A percentile compares a stretch with the other conserved stretches of the same genome.
These are phyloP conservation scores for Fulica atra DNA, from an alignment of 2,113 vertebrate genomes.

Conservation along the genomic window DNA sequence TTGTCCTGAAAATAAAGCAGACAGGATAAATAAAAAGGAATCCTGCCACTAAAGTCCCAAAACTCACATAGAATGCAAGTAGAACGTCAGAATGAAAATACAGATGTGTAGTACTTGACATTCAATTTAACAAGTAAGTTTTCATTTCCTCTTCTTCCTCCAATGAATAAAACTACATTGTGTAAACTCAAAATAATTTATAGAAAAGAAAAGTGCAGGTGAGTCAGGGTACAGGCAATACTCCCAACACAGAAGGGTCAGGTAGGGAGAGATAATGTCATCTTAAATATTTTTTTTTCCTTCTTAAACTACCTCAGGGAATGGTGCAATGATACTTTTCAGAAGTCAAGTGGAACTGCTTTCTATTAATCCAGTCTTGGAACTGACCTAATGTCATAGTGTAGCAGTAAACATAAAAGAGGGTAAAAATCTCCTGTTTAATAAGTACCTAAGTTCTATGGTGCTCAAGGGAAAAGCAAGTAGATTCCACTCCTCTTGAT, in stretches of 20 bases:
- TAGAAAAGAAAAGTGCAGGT: background rate
- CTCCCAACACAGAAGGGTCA: background rate
- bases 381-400: background rate
- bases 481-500: background rate
- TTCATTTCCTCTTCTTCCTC: background rate
- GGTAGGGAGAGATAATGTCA: background rate
- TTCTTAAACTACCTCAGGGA: background rate
- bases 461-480: background rate
- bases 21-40: background rate
- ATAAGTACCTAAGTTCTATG: background rate
- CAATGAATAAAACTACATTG: background rate
- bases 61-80: background rate
- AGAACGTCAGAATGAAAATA: background rate
- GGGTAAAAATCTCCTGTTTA: background rate
- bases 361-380: background rate
- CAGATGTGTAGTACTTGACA: fast-evolving
- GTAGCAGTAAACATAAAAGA: background rate
- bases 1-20: background rate
- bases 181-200: background rate
- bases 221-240: background rate
- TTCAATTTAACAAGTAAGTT: background rate
- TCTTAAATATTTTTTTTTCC: background rate
- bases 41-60: background rate
- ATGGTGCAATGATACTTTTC: background rate
- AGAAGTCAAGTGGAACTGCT: background rate